These are phyloP conservation scores for Folsomia manolachei DNA, from an alignment of 2,888 invertebrate genomes.

Conservation along the genomic window DNA sequence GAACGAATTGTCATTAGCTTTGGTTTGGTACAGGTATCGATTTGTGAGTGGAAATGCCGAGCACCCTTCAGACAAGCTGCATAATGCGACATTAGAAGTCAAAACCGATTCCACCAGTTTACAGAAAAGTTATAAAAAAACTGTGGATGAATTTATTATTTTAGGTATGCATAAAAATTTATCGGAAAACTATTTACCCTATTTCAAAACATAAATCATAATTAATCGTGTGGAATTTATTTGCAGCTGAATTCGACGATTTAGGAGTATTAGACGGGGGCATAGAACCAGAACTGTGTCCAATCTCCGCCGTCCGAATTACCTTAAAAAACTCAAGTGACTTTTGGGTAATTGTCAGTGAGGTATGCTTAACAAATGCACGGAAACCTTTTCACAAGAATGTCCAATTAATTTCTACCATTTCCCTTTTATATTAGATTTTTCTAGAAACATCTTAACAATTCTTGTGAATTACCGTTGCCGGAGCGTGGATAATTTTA, in stretches of 20 bases:
- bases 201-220: neutral
- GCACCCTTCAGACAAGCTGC: conserved; percentile 82
- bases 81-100: conserved; percentile 81
- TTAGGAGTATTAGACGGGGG: conserved; percentile 76
- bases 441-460: conserved; percentile 1
- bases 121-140: conserved; percentile 56
- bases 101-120: conserved; percentile 56
- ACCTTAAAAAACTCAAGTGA: conserved; percentile 74
- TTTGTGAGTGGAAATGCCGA: conserved; percentile 87
- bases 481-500: neutral
- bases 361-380: conserved; percentile 61
- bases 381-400: no score
- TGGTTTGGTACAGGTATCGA: conserved; percentile 60
- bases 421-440: no score
- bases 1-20: no score
- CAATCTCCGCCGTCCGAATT: conserved; percentile 70
- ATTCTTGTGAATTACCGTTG: neutral
- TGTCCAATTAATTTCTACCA: no score
- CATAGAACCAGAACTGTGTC: conserved; percentile 65
- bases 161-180: conserved; percentile 59
- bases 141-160: conserved; percentile 66
- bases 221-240: neutral
- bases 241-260: conserved; percentile 68
- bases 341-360: conserved; percentile 88
- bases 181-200: conserved; percentile 37